Base-by-base conservation (phyloP, 2,113 vertebrate species). In the Panurus biarmicus region DNA sequence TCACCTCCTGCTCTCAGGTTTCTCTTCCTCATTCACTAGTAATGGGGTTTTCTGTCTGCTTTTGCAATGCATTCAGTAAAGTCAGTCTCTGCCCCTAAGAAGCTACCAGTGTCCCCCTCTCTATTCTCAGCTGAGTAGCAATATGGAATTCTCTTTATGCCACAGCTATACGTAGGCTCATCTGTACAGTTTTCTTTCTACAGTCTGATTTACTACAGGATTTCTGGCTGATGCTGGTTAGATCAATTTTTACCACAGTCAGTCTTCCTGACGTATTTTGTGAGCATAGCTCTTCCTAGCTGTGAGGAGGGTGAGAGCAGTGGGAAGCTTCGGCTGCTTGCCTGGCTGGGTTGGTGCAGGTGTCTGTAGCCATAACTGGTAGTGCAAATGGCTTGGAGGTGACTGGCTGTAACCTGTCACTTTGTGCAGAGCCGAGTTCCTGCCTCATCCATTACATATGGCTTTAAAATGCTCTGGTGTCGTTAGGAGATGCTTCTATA, bases 401-500 rank as follows among this genome's bases (percentile, higher is more conserved):
- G 79, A 5, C 64, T 45, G 79, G 14, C 21, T 6, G 3, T 47
- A 56, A 62, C 15, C 44, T n/a, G 56, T 54, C 56, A 9, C 28
- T 65, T 45, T 17, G 33, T 26, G 33, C 58, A 53, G 44, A 60
- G 35, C 47, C 81, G 44, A 2, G 1, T 53, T 86, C 75, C 57
- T 51, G 28, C 58, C 3, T 8, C 38, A 42, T 72, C 70, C 2
- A 1, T 42, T 31, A 21, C 3, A 6, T 0, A 2, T 17, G 71
- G 48, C 54, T 78, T 57, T 71, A n/a, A 89, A 77, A 66, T 20
- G 47, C 51, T 76, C 44, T 1, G 0, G 15, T 69, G n/a, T 12
- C 4, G 5, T 36, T 72, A 38, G 29, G 21, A 65, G 20, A 11
- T 23, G 28, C n/a, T 75, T 44, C 17, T 36, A 9, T 71, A 81